A percentile compares a stretch with the other conserved stretches of the same genome.
These are phyloP conservation scores for Scaptomyza caliginosa DNA, from an alignment of 2,888 invertebrate species.

Conservation along the genomic window DNA sequence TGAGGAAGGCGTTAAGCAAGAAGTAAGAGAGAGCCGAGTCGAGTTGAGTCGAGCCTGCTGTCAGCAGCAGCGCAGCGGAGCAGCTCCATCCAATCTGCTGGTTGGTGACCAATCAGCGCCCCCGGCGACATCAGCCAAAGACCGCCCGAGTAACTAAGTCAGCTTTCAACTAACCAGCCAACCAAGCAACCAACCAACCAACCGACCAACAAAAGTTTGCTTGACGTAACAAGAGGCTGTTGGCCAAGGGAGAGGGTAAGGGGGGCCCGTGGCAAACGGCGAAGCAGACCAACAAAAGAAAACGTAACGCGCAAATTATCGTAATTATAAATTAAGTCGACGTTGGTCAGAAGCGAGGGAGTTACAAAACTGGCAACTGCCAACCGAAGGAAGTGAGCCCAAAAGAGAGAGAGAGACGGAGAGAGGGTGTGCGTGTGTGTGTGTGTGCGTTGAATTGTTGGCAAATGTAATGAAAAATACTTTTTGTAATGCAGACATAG, in stretches of 20 bases:
- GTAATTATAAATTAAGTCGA: constrained; percentile 79
- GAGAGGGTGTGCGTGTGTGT: not conserved
- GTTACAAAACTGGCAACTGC: constrained; percentile 34
- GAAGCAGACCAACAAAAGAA: constrained; percentile 69
- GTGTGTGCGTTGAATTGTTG: constrained; percentile 61
- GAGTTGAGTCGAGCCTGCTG: constrained; percentile 19
- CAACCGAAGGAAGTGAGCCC: not conserved
- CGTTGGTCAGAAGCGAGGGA: constrained; percentile 53
- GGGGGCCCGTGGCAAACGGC: not conserved
- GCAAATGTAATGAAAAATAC: constrained; percentile 77
- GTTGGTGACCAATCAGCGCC: constrained; percentile 56
- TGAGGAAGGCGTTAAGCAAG: not conserved
- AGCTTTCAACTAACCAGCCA: constrained; percentile 58
- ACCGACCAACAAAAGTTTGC: constrained; percentile 63
- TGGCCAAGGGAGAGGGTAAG: not conserved
- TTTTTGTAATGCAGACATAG: constrained; percentile 49
- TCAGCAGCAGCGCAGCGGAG: constrained; percentile 34
- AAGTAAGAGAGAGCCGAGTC: constrained; percentile 1
- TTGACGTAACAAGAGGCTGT: not conserved
- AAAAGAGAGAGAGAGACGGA: not conserved
- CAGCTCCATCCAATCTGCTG: constrained; percentile 14
- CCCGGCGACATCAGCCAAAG: constrained; percentile 22
- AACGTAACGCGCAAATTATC: constrained; percentile 79
- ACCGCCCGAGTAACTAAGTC: constrained; percentile 44
- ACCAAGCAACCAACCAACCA: constrained; percentile 68